Evolutionary conservation across 1,140 invertebrate species (phyloP), one percentile per base, ranked within the genome.

Genomic region (Alviniconcha marisindica): DNA sequence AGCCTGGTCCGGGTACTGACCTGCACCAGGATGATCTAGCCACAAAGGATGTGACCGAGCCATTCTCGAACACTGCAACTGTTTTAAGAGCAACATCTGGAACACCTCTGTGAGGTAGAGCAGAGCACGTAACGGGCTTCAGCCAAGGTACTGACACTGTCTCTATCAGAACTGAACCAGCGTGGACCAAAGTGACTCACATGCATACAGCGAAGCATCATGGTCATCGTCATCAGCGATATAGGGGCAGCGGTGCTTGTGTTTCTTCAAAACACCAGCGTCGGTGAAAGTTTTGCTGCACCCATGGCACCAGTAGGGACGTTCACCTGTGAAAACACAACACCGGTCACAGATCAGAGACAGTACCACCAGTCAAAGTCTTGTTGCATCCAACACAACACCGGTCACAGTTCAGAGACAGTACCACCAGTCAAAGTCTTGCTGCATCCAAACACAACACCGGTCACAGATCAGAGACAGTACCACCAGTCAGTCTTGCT

Each of bases 271-370:
- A 15, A 69, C 78, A 4, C 78, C 78, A 4, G 56, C 78, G 36
- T 80, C 78, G 3, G 78, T 44, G 38, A 80, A 80, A n/a, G 56
- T 80, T 80, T 80, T 80, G 4, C 28, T 38, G 40, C 78, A 80
- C 1, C 78, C 78, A 44, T 31, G 4, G 31, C 78, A 80, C 3
- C 33, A 42, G 42, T 80, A 80, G n/a, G 78, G 78, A 0, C 78
- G 56, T 21, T 80, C 78, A 28, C 78, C 78, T 80, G 56, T 2
- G 69, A 80, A 24, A 4, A 71, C 3, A 36, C 66, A 71, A 21
- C 10, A 51, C 7, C 28, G 31, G n/a, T 12, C 10, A 66, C 28
- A 73, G 28, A 33, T 66, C 4, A 33, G 36, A 38, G 38, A 73
- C 31, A 73, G 21, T 63, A 63, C 7, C 7, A 24, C 60, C 14